These are phyloP conservation scores for Drosophila parthenogenetica DNA, from an alignment of 2,888 invertebrate genomes.

Conservation along the genomic window DNA sequence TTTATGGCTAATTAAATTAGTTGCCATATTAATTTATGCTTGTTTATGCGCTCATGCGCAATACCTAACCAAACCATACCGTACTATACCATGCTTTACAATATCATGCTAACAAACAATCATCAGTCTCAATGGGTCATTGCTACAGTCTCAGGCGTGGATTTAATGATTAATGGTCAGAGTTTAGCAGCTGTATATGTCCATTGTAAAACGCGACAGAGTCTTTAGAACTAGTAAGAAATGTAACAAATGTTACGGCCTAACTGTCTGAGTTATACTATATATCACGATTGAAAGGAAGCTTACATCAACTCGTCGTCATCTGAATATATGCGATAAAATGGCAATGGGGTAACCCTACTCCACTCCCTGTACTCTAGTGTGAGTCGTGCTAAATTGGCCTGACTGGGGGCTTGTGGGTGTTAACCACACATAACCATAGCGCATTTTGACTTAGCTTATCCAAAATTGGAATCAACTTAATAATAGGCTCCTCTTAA, in stretches of 20 bases:
- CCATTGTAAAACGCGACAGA: background rate
- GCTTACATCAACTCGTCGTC: conserved; percentile 72
- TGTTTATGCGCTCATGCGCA: conserved; percentile 70
- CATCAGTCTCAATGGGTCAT: conserved; percentile 67
- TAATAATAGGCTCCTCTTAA: conserved; percentile 73
- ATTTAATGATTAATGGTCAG: conserved; percentile 71
- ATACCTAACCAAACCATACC: conserved; percentile 8
- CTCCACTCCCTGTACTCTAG: background rate
- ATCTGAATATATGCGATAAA: conserved; percentile 16
- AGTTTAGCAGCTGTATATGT: conserved; percentile 32
- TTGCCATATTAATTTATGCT: conserved; percentile 74
- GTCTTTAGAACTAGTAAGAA: conserved; percentile 21
- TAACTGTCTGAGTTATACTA: conserved; percentile 49
- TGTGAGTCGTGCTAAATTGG: conserved; percentile 66
- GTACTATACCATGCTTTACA: conserved; percentile 6
- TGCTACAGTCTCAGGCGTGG: conserved; percentile 58
- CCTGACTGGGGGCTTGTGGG: conserved; percentile 38
- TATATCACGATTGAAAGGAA: conserved; percentile 68
- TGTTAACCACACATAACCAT: conserved; percentile 61
- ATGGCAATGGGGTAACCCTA: conserved; percentile 10
- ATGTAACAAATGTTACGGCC: conserved; percentile 41
- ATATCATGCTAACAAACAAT: background rate
- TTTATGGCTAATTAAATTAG: conserved; percentile 81
- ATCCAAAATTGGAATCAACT: conserved; percentile 76
- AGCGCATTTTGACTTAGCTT: conserved; percentile 54